Conservation (phyloP, 2,113 vertebrate species). For the Sciurus niger region DNA sequence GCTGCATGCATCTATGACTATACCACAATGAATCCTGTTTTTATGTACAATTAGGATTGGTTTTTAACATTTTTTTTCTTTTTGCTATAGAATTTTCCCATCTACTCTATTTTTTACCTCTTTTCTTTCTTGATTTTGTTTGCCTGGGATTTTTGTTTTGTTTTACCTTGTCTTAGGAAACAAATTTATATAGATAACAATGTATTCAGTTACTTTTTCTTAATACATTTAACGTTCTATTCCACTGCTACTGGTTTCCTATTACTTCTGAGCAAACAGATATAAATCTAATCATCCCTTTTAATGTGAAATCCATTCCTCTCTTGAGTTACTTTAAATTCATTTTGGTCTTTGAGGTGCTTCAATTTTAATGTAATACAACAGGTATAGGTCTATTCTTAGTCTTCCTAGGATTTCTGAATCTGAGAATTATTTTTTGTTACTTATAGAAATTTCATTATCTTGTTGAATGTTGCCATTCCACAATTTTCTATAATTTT, state of each 20-base stretch:
- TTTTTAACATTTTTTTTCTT: background rate
- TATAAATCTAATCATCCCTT: background rate
- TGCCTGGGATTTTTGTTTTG: background rate
- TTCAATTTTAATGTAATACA: background rate
- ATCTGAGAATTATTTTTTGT: background rate
- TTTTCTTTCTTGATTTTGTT: background rate
- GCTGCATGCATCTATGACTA: too few species aligned
- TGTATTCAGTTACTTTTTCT: background rate
- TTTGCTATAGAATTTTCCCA: background rate
- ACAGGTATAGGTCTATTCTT: background rate
- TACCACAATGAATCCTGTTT: too few species aligned
- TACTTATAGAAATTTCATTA: background rate
- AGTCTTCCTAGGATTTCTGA: background rate
- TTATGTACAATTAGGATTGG: background rate
- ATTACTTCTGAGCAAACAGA: background rate
- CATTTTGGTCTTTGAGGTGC: background rate
- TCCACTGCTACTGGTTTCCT: background rate
- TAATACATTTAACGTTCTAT: background rate
- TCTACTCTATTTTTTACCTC: background rate
- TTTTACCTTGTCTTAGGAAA: background rate
- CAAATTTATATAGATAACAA: background rate
- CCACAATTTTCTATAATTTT: background rate
- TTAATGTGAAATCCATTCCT: background rate
- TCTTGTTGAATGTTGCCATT: background rate
- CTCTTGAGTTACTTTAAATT: background rate